Evolutionary conservation across 2,797 vertebrate genomes (phyloP).

Genomic region (Thaleichthys pacificus): DNA sequence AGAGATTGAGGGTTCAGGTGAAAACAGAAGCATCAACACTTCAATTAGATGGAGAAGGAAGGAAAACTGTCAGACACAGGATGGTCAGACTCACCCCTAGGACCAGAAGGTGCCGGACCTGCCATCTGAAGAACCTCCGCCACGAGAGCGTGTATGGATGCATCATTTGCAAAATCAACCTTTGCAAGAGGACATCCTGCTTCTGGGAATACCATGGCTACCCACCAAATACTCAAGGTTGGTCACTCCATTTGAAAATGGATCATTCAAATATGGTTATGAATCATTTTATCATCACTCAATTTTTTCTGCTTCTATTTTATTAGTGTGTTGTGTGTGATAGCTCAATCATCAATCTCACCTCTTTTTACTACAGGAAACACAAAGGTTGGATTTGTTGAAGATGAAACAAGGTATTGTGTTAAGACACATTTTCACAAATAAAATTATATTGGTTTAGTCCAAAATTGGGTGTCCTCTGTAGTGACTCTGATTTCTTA

Average conservation of each 20-base stretch:
- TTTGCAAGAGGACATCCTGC: constrained; percentile 68
- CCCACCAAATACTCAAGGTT: constrained; percentile 58
- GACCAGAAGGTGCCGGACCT: constrained; percentile 71
- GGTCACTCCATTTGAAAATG: constrained; percentile 6
- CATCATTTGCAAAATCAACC: constrained; percentile 59
- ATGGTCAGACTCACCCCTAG: constrained; percentile 62
- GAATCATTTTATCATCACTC: constrained; percentile 1
- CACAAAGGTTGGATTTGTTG: constrained; percentile 65
- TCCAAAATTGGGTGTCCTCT: not conserved
- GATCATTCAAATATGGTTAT: no score
- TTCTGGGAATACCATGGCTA: constrained; percentile 75
- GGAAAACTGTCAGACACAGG: constrained; percentile 45
- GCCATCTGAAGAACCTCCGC: constrained; percentile 61
- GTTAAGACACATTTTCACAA: no score
- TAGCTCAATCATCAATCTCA: not conserved
- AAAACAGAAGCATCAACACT: constrained; percentile 1
- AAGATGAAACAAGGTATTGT: constrained; percentile 63
- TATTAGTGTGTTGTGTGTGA: not conserved
- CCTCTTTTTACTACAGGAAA: constrained; percentile 60
- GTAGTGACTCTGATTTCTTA: not conserved
- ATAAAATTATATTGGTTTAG: no score
- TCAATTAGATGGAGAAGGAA: constrained; percentile 15
- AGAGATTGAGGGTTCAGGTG: not conserved
- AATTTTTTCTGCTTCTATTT: not conserved
- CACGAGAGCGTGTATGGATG: constrained; percentile 73